Base-by-base conservation (phyloP, 2,113 vertebrate genomes). In the Callipepla squamata region DNA sequence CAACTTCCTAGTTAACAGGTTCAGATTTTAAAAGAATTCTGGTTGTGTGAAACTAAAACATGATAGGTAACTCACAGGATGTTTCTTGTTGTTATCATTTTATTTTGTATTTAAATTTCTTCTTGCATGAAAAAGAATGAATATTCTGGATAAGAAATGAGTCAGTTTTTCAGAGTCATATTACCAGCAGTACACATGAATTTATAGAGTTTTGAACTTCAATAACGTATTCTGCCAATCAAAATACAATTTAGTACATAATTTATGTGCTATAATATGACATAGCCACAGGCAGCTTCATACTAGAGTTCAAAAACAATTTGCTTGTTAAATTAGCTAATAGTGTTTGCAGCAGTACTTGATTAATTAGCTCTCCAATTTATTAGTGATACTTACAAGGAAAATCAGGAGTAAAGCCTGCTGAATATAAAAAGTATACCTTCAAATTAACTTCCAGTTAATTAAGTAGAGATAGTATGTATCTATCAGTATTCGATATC, bases 291-390 rank as follows among this genome's bases (percentile, higher is more conserved):
- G 73, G 93, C 62, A 1, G 40, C 50, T 89, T 87, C 86, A 85
- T 50, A 63, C 15, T 30, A 75, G 34, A 51, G 55, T 62, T 92
- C 22, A 23, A 83, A 94, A 82, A 58, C 50, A 70, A 96, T 87
- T 96, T 93, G n/a, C 69, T 90, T 82, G 3, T 13, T 83, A 93
- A 88, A 93, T 96, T 75, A 82, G 44, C 78, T 82, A 90, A 79
- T 80, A 90, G 75, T 67, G 93, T 81, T 53, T 79, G 28, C 48
- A 88, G 42, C n/a, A 61, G 66, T 90, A 88, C 84, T 83, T 93
- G 36, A 94, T 85, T 94, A 92, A 95, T 92, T 94, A 92, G 74
- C 82, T 76, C 91, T 94, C 66, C 44, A 88, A 77, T 82, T 92
- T 91, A 80, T 93, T 87, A 80, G 34, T 91, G 67, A 85, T 70